Conservation (phyloP, 2,888 invertebrate genomes). For the Ellobium chinense region DNA sequence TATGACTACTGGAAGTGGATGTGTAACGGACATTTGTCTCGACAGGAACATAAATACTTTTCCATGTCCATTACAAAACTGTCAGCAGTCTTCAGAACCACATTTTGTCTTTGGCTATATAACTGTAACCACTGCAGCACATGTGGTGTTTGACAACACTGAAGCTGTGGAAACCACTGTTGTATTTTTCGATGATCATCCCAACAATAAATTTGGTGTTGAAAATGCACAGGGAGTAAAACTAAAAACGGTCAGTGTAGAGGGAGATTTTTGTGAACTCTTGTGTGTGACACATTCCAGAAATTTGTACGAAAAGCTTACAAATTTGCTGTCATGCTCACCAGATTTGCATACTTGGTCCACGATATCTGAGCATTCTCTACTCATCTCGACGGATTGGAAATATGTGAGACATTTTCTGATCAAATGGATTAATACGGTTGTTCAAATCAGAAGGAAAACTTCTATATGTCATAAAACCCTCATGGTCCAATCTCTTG, state of each 20-base stretch:
- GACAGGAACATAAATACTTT: too few species aligned
- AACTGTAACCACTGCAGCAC: constrained; percentile 10
- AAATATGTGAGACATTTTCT: too few species aligned
- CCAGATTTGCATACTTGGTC: too few species aligned
- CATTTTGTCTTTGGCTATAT: constrained; percentile 9
- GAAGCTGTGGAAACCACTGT: constrained; percentile 28
- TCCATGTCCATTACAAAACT: not conserved
- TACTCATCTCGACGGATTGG: too few species aligned
- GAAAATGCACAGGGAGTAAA: constrained; percentile 4
- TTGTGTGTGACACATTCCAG: constrained; percentile 15
- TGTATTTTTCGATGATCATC: constrained; percentile 26
- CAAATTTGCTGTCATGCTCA: too few species aligned
- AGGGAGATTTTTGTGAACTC: constrained; percentile 23
- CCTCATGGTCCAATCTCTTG: too few species aligned
- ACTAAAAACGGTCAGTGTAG: not conserved
- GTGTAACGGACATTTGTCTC: not conserved
- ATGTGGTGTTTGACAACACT: constrained; percentile 24
- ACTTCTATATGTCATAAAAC: too few species aligned
- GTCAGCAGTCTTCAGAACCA: not conserved
- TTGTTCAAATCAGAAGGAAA: too few species aligned
- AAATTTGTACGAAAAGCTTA: not conserved
- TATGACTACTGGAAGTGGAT: not conserved
- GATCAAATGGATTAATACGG: too few species aligned
- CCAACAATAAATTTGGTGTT: not conserved
- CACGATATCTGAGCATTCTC: too few species aligned